phyloP scores from a whole-genome alignment of 2,113 vertebrate species.

The Ailuropoda melanoleuca region DNA sequence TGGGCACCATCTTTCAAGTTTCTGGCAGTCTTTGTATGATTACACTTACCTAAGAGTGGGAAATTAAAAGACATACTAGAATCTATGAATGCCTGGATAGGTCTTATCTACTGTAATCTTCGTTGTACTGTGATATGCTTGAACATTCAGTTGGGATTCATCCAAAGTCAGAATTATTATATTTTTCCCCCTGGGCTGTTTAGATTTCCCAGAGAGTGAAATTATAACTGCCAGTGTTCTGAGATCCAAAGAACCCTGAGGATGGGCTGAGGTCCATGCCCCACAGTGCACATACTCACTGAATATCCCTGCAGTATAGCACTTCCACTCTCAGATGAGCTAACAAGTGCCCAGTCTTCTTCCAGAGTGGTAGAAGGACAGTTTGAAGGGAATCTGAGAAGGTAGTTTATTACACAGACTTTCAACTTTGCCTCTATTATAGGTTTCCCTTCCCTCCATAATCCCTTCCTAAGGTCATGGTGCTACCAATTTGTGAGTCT shows the following conservation, averaged over 20 bases:
- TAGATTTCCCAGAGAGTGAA: neutral
- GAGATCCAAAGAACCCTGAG: neutral
- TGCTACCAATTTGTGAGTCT: neutral
- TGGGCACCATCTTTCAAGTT: neutral
- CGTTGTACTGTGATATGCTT: neutral
- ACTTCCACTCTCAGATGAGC: neutral
- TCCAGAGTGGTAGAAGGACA: neutral
- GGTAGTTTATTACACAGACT: neutral
- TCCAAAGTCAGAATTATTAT: neutral
- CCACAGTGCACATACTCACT: too few species aligned
- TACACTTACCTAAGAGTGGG: neutral
- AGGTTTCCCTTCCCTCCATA: neutral
- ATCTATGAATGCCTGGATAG: neutral
- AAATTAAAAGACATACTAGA: slow-evolving; percentile 7
- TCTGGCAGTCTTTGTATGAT: neutral
- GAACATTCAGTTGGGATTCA: neutral
- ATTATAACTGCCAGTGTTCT: neutral
- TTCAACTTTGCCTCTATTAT: neutral
- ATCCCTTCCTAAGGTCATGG: neutral
- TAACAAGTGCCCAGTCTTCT: neutral
- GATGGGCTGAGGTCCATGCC: neutral
- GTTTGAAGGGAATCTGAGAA: neutral
- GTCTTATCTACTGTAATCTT: neutral
- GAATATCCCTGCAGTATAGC: fast-evolving
- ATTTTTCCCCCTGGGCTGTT: neutral